These are phyloP conservation scores for Chelonus insularis DNA, from an alignment of 1,140 invertebrate species.

Conservation along the genomic window DNA sequence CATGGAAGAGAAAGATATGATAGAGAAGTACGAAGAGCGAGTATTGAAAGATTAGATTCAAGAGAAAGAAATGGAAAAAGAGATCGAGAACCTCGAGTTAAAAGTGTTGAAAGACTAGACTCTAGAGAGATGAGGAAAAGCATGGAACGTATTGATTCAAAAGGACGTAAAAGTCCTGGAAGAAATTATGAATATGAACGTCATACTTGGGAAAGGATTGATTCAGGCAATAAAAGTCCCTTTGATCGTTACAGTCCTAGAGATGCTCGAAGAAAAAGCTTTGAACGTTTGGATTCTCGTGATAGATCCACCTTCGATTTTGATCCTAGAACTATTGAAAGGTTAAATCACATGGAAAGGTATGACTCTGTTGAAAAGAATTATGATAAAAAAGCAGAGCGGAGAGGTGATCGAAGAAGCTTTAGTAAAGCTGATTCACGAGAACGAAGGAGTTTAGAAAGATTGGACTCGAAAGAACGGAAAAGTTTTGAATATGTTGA, in stretches of 20 bases:
- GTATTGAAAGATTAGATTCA: constrained; percentile 47
- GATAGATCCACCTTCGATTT: constrained; percentile 49
- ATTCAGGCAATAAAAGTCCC: constrained; percentile 43
- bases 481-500: constrained; percentile 33
- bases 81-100: constrained; percentile 29
- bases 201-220: constrained; percentile 48
- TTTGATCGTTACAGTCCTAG: constrained; percentile 37
- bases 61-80: constrained; percentile 28
- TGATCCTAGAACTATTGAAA: constrained; percentile 48
- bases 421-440: constrained; percentile 31
- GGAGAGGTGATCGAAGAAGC: constrained; percentile 30
- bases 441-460: constrained; percentile 32
- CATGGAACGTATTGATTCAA: constrained; percentile 35
- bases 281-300: constrained; percentile 46
- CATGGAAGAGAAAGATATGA: constrained; percentile 39
- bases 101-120: constrained; percentile 44
- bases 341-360: constrained; percentile 35
- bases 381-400: constrained; percentile 28
- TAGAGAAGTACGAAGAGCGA: constrained; percentile 42
- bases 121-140: constrained; percentile 43
- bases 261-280: constrained; percentile 47
- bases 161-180: constrained; percentile 31
- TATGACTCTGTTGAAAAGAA: constrained; percentile 30
- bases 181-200: constrained; percentile 41
- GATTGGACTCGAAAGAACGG: constrained; percentile 35